Percentiles rank a stretch among this genome's conserved stretches.
Conservation (phyloP, 2,888 invertebrate genomes). For the Pharmacophagus antenor region DNA sequence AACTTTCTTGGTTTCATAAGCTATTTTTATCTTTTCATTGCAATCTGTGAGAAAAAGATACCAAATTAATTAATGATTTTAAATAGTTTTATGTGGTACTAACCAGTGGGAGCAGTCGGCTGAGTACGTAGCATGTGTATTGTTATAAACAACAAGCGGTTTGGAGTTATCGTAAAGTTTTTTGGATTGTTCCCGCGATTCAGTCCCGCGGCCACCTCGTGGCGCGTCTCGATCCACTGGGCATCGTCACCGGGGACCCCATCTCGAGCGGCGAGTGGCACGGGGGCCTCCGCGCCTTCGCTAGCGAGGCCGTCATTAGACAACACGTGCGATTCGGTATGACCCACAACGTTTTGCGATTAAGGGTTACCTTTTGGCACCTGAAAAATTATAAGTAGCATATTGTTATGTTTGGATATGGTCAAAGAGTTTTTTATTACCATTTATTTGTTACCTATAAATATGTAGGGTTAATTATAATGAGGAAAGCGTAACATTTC, state of each 20-base stretch:
- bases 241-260: conserved; percentile 88
- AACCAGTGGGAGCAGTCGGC: conserved; percentile 11
- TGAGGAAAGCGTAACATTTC: background rate
- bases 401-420: background rate
- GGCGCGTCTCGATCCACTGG: conserved; percentile 95
- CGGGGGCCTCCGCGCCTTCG: conserved; percentile 75
- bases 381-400: background rate
- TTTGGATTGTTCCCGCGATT: conserved; percentile 47
- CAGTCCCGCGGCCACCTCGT: conserved; percentile 96
- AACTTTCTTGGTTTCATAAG: conserved; percentile 40
- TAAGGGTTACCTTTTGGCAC: conserved; percentile 46
- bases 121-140: background rate
- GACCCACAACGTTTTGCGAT: conserved; percentile 51
- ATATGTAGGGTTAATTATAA: background rate
- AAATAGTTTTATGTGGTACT: conserved; percentile 4
- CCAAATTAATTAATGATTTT: conserved; percentile 15
- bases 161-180: conserved; percentile 26
- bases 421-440: conserved; percentile 2
- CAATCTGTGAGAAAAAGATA: background rate
- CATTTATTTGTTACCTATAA: background rate
- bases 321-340: conserved; percentile 80
- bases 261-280: conserved; percentile 74
- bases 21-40: background rate
- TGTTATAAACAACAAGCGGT: conserved; percentile 4
- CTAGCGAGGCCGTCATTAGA: conserved; percentile 76